These are phyloP conservation scores for Apis laboriosa DNA, from an alignment of 1,140 invertebrate species.

Conservation along the genomic window DNA sequence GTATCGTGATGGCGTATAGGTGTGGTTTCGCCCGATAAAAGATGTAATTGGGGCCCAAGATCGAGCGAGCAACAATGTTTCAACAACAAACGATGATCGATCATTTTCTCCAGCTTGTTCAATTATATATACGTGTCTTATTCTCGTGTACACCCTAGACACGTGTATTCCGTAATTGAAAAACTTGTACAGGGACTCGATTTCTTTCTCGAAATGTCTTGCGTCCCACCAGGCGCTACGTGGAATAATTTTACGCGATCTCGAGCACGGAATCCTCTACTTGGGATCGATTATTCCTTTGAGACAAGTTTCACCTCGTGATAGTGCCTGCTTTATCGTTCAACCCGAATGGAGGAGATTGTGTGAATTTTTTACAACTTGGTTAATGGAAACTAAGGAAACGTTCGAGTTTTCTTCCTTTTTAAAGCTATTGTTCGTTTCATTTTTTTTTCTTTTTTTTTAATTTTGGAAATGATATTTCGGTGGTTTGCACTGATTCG, in stretches of 20 bases:
- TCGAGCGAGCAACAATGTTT: slow-evolving; percentile 30
- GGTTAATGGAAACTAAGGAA: neutral
- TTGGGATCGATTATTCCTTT: slow-evolving; percentile 11
- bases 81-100: slow-evolving; percentile 57
- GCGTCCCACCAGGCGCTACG: slow-evolving; percentile 9
- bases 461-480: too few species aligned
- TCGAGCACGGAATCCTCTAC: neutral
- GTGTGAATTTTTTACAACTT: neutral
- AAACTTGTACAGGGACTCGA: slow-evolving; percentile 43
- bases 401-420: neutral
- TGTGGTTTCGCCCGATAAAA: slow-evolving; percentile 61
- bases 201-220: slow-evolving; percentile 9
- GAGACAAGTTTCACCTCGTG: neutral
- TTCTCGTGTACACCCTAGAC: neutral
- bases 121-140: slow-evolving; percentile 47
- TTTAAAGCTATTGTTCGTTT: too few species aligned
- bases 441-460: too few species aligned
- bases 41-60: slow-evolving; percentile 60
- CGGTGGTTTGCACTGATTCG: too few species aligned
- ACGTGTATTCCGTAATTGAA: slow-evolving; percentile 48
- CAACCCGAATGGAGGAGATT: neutral
- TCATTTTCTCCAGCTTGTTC: slow-evolving; percentile 51
- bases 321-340: neutral
- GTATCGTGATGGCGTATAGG: slow-evolving; percentile 49
- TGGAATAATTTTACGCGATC: slow-evolving; percentile 39